These are phyloP conservation scores for Haliclystus octoradiatus DNA, from an alignment of 30 jellyfish, hydroid and myxozoan species.

Conservation along the genomic window DNA sequence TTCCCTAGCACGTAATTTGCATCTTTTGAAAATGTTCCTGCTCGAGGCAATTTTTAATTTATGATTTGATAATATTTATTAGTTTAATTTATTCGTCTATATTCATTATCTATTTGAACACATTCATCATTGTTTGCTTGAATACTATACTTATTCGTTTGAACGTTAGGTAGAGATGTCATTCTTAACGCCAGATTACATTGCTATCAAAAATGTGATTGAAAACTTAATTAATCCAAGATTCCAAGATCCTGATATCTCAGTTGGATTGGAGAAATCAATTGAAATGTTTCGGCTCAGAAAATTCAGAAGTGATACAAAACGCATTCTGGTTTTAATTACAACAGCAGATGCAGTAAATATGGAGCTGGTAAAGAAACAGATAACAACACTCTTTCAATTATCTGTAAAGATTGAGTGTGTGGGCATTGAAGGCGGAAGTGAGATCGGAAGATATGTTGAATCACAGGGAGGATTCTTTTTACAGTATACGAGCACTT, in stretches of 20 bases:
- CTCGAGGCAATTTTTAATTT: too few relatives aligned
- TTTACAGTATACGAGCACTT: too few relatives aligned
- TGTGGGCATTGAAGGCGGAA: not conserved
- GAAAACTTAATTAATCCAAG: not conserved
- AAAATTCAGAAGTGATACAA: not conserved
- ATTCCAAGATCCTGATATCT: not conserved
- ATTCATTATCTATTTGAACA: too few relatives aligned
- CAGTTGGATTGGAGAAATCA: not conserved
- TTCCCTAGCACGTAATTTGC: too few relatives aligned
- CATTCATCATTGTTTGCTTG: too few relatives aligned
- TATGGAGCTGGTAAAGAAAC: not conserved
- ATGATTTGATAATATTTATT: too few relatives aligned
- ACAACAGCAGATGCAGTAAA: not conserved
- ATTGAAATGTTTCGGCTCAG: not conserved
- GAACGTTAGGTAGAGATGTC: too few relatives aligned
- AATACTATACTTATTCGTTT: too few relatives aligned
- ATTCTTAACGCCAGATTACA: not conserved
- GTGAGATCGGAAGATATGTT: not conserved
- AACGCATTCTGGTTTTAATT: not conserved
- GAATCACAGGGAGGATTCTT: not conserved
- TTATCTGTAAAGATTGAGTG: not conserved
- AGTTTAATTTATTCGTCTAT: too few relatives aligned
- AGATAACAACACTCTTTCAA: not conserved
- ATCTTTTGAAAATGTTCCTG: too few relatives aligned
- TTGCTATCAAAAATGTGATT: not conserved